Evolutionary conservation across 2,888 invertebrate species (phyloP), one percentile per base, ranked within the genome.

Genomic region (Chydorus sphaericus): DNA sequence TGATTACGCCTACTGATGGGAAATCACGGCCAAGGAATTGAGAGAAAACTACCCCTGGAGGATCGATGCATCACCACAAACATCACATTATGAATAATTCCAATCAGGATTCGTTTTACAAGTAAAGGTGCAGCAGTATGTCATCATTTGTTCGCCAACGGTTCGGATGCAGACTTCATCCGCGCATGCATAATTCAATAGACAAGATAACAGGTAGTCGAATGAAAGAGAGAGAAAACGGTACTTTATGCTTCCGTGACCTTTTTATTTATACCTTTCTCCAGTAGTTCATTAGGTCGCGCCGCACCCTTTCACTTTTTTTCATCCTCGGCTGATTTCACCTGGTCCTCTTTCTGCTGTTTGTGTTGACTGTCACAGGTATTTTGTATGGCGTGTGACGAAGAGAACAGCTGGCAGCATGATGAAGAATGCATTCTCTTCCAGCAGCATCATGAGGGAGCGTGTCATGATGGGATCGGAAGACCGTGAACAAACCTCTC

Each of bases 1-100:
- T n/a, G n/a, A n/a, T n/a, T n/a, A n/a, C n/a, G n/a, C n/a, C n/a
- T n/a, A n/a, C n/a, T 39, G 39, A 39, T 39, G 39, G 39, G 18
- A 20, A 39, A 39, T 23, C 18, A 39, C 23, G 28, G 18, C 3
- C 4, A n/a, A 39, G 44, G 28, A 44, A 26, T 14, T 44, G 23
- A 44, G 44, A 44, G 8, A 26, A 28, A 44, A 23, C 44, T 28
- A 23, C 39, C 7, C 36, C 36, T 7, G 44, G 44, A 44, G 26
- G 44, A 44, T 14, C 36, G 20, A 44, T 4, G 20, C 5, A n/a
- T n/a, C n/a, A n/a, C n/a, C n/a, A n/a, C n/a, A n/a, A n/a, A 23
- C 44, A 44, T 44, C 44, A 23, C 11, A 26, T 44, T 23, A 44
- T 44, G 44, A 44, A 44, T 44, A 44, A 44, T 44, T 44, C 44